phyloP scores from a whole-genome alignment of 2,113 vertebrate species.

The Lanius ludovicianus region DNA sequence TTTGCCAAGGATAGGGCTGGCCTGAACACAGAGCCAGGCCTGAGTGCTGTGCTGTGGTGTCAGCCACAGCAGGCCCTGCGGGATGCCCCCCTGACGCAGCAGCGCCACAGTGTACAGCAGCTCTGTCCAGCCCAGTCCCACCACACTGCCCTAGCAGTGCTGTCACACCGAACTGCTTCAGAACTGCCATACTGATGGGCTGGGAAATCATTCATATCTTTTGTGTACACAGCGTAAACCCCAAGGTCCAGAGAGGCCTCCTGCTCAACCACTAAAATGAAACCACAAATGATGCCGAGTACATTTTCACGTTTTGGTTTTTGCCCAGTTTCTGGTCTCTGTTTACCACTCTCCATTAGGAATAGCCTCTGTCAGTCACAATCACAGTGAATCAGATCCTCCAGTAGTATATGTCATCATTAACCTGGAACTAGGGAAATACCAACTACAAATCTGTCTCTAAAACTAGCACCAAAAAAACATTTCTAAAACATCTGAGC shows the following conservation, averaged over 20 bases:
- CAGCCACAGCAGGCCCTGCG: not conserved
- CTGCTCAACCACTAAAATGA: not conserved
- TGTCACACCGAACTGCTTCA: not conserved
- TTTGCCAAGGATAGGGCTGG: not conserved
- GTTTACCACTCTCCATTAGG: not conserved
- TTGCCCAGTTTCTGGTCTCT: not conserved
- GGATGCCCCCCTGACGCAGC: fast-evolving
- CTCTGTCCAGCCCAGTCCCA: not conserved
- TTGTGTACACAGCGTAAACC: not conserved
- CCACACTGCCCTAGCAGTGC: not conserved
- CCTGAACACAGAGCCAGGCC: not conserved
- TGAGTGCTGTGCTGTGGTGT: too few species aligned
- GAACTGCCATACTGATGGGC: fast-evolving
- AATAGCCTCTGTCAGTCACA: not conserved
- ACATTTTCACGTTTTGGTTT: not conserved
- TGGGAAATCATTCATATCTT: not conserved
- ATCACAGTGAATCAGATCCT: not conserved
- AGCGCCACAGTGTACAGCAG: not conserved
- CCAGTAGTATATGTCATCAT: not conserved
- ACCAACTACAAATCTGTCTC: not conserved
- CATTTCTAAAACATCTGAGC: not conserved
- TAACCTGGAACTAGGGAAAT: not conserved
- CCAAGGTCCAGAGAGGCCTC: not conserved
- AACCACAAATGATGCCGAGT: not conserved
- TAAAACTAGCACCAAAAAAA: not conserved